These are phyloP conservation scores for Mythimna impura DNA, from an alignment of 2,888 invertebrate species.

Conservation along the genomic window DNA sequence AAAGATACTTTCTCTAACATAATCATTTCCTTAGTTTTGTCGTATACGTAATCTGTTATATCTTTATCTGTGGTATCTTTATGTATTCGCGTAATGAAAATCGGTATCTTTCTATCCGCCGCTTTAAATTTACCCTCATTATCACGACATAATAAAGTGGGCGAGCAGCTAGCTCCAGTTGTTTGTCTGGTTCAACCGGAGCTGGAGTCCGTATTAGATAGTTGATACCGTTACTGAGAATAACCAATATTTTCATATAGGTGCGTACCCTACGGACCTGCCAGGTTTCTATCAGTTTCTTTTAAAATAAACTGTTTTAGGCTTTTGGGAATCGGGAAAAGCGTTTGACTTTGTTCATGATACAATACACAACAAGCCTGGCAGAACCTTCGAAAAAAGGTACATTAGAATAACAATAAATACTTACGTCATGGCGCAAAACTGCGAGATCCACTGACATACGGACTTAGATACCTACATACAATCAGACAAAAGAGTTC, in stretches of 20 bases:
- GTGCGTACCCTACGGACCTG: background rate
- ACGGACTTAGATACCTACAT: background rate
- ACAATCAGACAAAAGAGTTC: constrained; percentile 12
- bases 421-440: constrained; percentile 4
- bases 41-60: too few species aligned
- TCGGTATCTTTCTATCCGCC: too few species aligned
- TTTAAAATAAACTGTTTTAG: background rate
- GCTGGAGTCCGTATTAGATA: constrained; percentile 10
- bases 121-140: too few species aligned
- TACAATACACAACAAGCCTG: background rate
- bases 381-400: background rate
- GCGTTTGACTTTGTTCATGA: constrained; percentile 2
- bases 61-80: too few species aligned
- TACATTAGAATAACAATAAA: background rate
- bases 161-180: constrained; percentile 26
- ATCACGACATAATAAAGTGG: too few species aligned
- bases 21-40: too few species aligned
- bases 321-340: background rate
- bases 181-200: constrained; percentile 48
- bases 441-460: background rate
- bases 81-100: too few species aligned
- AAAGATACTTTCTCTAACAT: too few species aligned
- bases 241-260: constrained; percentile 7
- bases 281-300: background rate
- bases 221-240: constrained; percentile 22